Evolutionary conservation across 1,140 invertebrate genomes (phyloP).

Genomic region (Calliopsis andreniformis): DNA sequence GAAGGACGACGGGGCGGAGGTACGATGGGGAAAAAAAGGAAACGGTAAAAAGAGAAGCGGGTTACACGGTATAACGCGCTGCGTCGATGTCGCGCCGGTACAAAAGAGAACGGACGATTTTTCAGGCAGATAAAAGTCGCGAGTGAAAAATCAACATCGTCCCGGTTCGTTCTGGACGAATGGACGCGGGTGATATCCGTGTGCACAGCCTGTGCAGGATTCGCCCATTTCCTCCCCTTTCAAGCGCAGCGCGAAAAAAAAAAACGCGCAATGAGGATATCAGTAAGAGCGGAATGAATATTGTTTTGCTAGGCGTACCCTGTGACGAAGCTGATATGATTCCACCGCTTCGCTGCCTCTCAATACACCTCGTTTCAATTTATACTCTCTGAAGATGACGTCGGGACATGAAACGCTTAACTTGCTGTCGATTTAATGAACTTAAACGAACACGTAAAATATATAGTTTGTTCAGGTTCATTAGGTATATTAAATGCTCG

Average conservation of each 20-base stretch:
- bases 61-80: slow-evolving; percentile 25
- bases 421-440: not conserved
- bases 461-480: no score
- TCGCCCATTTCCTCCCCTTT: slow-evolving; percentile 51
- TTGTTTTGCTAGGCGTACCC: slow-evolving; percentile 32
- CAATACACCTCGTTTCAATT: not conserved
- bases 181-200: slow-evolving; percentile 50
- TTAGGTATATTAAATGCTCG: no score
- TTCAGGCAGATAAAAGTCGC: slow-evolving; percentile 60
- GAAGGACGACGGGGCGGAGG: not conserved
- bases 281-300: slow-evolving; percentile 43
- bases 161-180: slow-evolving; percentile 37
- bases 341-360: not conserved
- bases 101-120: slow-evolving; percentile 60
- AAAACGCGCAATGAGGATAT: not conserved
- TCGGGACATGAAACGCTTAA: not conserved
- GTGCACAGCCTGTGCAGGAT: slow-evolving; percentile 44
- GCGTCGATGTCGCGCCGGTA: slow-evolving; percentile 44
- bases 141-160: slow-evolving; percentile 63
- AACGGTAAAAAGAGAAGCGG: slow-evolving; percentile 13
- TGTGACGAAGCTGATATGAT: not conserved
- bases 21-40: not conserved
- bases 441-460: not conserved
- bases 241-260: slow-evolving; percentile 12
- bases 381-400: not conserved